phyloP scores from a whole-genome alignment of 2,888 invertebrate species.

The Mamestra brassicae region DNA sequence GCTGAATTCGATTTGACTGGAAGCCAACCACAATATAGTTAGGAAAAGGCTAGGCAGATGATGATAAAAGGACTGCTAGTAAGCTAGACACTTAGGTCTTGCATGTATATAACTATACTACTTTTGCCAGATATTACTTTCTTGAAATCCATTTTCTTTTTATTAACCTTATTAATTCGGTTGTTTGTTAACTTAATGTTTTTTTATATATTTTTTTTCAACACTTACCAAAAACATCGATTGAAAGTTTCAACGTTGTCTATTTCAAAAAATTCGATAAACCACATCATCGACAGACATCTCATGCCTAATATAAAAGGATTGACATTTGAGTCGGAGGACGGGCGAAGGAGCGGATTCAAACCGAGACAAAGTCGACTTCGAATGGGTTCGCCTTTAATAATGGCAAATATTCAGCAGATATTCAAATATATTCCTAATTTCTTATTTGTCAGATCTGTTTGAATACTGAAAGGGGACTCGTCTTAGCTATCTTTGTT shows the following conservation, averaged over 20 bases:
- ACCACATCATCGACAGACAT: slow-evolving; percentile 50
- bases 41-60: too few species aligned
- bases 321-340: slow-evolving; percentile 87
- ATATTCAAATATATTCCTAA: slow-evolving; percentile 78
- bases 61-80: too few species aligned
- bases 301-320: slow-evolving; percentile 85
- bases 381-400: slow-evolving; percentile 78
- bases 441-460: slow-evolving; percentile 67
- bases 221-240: not conserved
- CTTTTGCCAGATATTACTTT: too few species aligned
- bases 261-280: slow-evolving; percentile 38
- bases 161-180: too few species aligned
- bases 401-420: slow-evolving; percentile 83
- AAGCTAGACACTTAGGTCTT: too few species aligned
- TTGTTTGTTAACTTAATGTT: too few species aligned
- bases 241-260: not conserved
- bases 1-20: too few species aligned
- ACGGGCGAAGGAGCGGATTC: slow-evolving; percentile 87
- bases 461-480: slow-evolving; percentile 55
- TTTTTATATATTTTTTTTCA: too few species aligned
- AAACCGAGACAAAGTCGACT: slow-evolving; percentile 84
- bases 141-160: too few species aligned
- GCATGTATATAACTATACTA: too few species aligned
- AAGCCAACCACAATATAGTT: too few species aligned
- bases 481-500: slow-evolving; percentile 24